Evolutionary conservation across 1,140 invertebrate species (phyloP), one percentile per base, ranked within the genome.

Genomic region (Bombus polaris): DNA sequence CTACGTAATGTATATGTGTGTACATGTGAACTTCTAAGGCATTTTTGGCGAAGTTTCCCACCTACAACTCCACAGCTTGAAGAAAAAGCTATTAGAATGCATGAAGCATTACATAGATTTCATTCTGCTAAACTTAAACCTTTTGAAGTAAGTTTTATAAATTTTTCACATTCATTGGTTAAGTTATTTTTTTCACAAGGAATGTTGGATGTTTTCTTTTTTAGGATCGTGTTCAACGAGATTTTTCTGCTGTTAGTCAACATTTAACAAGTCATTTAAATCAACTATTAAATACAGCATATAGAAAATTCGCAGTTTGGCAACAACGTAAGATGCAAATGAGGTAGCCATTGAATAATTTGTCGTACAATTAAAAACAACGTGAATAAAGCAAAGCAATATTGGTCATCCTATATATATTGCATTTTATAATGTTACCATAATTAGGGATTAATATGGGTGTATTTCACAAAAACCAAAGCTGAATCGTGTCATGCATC

Each of bases 31-130:
- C 95, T 99, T 70, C 94, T 99, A 13, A 96, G 98, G 82, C 98
- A 99, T 95, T 99, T 99, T 95, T 99, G 99, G 98, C 96, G 97
- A 44, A 98, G 98, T 94, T 99, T 99, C 95, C 99, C 98, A 73
- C 97, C 98, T 22, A 98, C 97, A 0, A 97, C 97, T 13, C 96
- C 97, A 62, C 96, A 97, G 77, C 94, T 97, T 22, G 97, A 98
- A 92, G 97, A 98, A 53, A 98, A 99, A 95, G 97, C 98, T 3
- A 96, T 97, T 37, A 97, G 97, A 91, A 98, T 98, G 97, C 97
- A 99, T 86, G 97, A 98, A 88, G 98, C 98, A 1, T 93, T 99
- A 75, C 97, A 98, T 78, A 97, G 97, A 92, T 99, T 99, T 95
- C 97, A 98, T 94, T 96, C 97, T 89, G 97, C 97, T 35, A 98